Evolutionary conservation across 2,113 vertebrate genomes (phyloP).

Genomic region (Gracilinanus agilis): DNA sequence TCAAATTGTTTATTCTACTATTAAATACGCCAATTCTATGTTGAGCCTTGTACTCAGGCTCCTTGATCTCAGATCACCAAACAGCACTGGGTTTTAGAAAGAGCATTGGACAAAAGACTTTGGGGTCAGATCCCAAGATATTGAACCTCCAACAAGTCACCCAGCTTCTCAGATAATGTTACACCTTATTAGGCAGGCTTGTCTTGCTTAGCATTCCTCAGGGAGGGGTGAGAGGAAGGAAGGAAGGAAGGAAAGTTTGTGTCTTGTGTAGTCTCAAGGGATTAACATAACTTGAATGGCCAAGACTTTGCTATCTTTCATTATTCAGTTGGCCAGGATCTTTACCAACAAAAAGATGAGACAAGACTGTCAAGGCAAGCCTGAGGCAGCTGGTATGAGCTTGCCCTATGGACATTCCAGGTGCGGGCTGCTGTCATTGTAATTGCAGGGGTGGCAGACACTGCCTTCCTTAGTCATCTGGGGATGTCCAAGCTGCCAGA

Average conservation of each 20-base stretch:
- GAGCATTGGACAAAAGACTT: background rate
- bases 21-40: background rate
- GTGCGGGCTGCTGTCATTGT: background rate
- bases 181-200: background rate
- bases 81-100: background rate
- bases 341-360: background rate
- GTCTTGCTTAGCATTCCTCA: background rate
- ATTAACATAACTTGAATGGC: background rate
- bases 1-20: background rate
- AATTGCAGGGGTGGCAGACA: background rate
- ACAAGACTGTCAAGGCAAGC: background rate
- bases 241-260: background rate
- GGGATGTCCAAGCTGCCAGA: background rate
- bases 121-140: background rate
- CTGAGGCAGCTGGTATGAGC: background rate
- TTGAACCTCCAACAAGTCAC: background rate
- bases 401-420: background rate
- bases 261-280: background rate
- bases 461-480: background rate
- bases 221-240: background rate
- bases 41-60: background rate
- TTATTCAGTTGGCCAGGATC: background rate
- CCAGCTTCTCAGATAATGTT: background rate
- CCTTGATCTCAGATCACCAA: background rate
- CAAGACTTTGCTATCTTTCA: background rate